Evolutionary conservation across 2,113 vertebrate genomes (phyloP).

Genomic region (Amia ocellicauda): DNA sequence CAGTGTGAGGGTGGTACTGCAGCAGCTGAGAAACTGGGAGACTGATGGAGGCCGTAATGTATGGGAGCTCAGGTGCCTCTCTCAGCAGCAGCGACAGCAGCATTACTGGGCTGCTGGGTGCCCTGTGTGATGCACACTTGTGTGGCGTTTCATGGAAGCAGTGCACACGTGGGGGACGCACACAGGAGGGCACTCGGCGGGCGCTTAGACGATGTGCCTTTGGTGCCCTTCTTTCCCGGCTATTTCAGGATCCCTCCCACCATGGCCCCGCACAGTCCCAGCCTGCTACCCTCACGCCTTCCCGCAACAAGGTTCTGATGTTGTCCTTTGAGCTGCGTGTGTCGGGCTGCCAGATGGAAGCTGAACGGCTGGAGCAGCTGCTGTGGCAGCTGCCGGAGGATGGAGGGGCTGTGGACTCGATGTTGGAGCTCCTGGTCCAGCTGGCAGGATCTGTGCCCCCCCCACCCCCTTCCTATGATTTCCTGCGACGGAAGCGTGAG

Average conservation of each 20-base stretch:
- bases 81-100: constrained; percentile 51
- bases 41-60: constrained; percentile 28
- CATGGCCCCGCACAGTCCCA: constrained; percentile 14
- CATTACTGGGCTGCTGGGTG: constrained; percentile 78
- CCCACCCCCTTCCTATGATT: constrained; percentile 69
- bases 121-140: constrained; percentile 81
- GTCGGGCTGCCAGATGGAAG: constrained; percentile 75
- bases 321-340: constrained; percentile 88
- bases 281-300: constrained; percentile 56
- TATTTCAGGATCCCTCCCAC: constrained; percentile 74
- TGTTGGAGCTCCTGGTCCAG: constrained; percentile 81
- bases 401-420: constrained; percentile 63
- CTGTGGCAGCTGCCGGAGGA: constrained; percentile 66
- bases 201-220: constrained; percentile 20
- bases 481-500: constrained; percentile 72
- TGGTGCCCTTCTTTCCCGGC: constrained; percentile 70
- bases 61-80: background rate
- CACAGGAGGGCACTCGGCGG: constrained; percentile 64
- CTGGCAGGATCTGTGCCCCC: constrained; percentile 83
- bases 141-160: constrained; percentile 73
- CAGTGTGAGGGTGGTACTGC: no score
- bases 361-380: constrained; percentile 81
- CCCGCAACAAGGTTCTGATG: constrained; percentile 89
- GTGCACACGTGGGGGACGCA: constrained; percentile 49
- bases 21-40: background rate